These are phyloP conservation scores for Ciconia stormi DNA, from an alignment of 2,113 vertebrate species.

Conservation along the genomic window DNA sequence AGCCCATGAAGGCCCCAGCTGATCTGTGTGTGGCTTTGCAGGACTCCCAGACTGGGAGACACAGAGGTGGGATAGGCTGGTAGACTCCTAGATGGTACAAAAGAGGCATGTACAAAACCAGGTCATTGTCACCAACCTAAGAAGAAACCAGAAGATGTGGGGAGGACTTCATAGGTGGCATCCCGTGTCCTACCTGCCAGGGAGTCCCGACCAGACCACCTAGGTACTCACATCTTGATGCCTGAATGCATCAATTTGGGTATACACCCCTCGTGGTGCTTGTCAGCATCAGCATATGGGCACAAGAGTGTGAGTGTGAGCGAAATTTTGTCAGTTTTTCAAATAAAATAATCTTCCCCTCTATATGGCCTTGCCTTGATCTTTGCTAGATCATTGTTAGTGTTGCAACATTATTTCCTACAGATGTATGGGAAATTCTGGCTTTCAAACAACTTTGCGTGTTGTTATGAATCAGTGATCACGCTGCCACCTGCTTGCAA, in stretches of 20 bases:
- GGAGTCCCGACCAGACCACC: neutral
- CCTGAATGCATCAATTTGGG: neutral
- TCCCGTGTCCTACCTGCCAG: neutral
- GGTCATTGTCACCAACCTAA: neutral
- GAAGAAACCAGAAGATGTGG: neutral
- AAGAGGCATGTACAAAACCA: neutral
- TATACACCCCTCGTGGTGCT: neutral
- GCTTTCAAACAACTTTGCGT: neutral
- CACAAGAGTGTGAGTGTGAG: neutral
- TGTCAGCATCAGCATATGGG: neutral
- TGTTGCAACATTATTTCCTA: neutral
- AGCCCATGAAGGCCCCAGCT: neutral
- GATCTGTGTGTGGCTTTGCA: neutral
- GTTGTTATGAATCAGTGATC: neutral
- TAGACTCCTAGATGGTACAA: neutral
- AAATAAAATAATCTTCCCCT: neutral
- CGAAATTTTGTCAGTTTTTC: neutral
- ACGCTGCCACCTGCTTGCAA: neutral
- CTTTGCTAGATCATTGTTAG: neutral
- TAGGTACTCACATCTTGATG: neutral
- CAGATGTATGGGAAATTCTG: neutral
- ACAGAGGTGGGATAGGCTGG: neutral
- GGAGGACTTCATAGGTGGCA: neutral
- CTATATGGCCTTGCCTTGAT: neutral
- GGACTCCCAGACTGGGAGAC: neutral